phyloP scores from a whole-genome alignment of 2,888 invertebrate genomes.

The Galerucella pusilla region DNA sequence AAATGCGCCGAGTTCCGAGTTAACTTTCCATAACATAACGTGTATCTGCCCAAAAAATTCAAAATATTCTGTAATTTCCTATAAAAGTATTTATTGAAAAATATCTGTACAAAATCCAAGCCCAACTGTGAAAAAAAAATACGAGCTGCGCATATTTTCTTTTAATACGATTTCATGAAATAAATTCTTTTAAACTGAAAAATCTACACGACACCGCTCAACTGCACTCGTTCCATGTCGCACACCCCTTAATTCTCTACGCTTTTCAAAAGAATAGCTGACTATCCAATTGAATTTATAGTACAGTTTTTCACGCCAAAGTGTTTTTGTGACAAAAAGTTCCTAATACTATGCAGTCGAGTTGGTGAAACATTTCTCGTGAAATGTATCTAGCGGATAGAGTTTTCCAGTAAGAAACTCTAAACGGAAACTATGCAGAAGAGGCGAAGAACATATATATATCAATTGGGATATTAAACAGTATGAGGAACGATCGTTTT shows the following conservation, averaged over 20 bases:
- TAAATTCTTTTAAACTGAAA: background rate
- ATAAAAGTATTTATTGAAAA: background rate
- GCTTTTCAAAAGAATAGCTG: background rate
- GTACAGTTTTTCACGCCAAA: background rate
- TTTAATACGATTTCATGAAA: background rate
- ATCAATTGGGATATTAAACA: too few species aligned
- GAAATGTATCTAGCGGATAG: background rate
- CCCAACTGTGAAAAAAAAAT: background rate
- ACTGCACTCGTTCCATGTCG: background rate
- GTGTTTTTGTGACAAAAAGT: background rate
- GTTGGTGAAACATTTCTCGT: background rate
- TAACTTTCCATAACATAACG: too few species aligned
- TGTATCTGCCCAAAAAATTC: too few species aligned
- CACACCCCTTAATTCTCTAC: background rate
- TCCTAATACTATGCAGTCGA: background rate
- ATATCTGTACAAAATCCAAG: background rate
- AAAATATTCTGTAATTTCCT: too few species aligned
- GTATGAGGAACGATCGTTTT: too few species aligned
- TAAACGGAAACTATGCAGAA: background rate
- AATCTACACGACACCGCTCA: background rate
- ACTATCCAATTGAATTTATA: background rate
- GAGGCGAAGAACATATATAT: too few species aligned
- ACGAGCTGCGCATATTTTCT: background rate
- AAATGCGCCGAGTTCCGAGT: too few species aligned
- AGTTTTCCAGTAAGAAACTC: background rate